These are phyloP conservation scores for Drosophila pandora DNA, from an alignment of 1,140 invertebrate genomes.

Conservation along the genomic window DNA sequence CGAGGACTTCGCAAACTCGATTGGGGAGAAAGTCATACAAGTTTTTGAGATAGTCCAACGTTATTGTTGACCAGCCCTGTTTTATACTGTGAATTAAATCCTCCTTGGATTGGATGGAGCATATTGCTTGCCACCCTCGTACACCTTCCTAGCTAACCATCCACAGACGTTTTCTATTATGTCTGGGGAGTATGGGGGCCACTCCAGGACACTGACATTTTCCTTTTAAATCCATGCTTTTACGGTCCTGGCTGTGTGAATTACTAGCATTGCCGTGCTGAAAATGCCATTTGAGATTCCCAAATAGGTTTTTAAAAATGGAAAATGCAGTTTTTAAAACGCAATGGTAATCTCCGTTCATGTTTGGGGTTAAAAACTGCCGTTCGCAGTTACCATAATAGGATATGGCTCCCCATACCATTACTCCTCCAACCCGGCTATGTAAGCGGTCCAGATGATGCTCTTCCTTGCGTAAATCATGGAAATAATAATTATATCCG, in stretches of 20 bases:
- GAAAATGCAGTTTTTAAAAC: constrained; percentile 1
- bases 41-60: too few species aligned
- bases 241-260: background rate
- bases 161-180: background rate
- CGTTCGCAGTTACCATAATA: background rate
- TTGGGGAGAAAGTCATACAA: too few species aligned
- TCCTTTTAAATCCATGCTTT: background rate
- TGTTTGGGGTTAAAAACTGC: background rate
- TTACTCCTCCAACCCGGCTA: background rate
- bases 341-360: background rate
- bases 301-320: background rate
- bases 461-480: constrained; percentile 2
- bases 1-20: too few species aligned
- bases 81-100: too few species aligned
- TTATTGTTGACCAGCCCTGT: too few species aligned
- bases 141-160: too few species aligned
- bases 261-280: background rate
- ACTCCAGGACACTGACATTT: background rate
- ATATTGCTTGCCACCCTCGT: too few species aligned
- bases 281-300: background rate
- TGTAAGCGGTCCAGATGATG: background rate
- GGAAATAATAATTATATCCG: constrained; percentile 3
- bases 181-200: background rate
- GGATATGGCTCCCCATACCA: background rate
- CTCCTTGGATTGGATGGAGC: too few species aligned